These are phyloP conservation scores for Myopa testacea DNA, from an alignment of 2,888 invertebrate species.

Conservation along the genomic window DNA sequence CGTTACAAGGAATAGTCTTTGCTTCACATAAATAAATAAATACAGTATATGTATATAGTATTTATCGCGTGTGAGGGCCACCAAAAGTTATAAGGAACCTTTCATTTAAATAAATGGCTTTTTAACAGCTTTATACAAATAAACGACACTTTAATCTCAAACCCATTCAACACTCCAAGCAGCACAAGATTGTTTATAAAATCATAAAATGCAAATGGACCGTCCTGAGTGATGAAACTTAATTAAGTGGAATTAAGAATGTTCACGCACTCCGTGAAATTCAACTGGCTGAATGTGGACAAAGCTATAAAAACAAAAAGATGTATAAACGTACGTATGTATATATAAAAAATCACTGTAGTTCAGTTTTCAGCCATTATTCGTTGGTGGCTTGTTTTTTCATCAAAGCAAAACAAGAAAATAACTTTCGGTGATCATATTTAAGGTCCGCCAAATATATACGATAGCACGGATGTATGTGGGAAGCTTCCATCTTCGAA, in stretches of 20 bases:
- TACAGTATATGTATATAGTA: no score
- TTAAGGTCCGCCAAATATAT: not conserved
- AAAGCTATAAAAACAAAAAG: not conserved
- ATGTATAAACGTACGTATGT: not conserved
- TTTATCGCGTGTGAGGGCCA: no score
- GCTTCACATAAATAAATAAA: no score
- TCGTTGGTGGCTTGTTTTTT: no score
- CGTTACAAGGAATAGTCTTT: no score
- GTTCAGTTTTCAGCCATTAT: not conserved
- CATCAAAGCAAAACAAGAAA: not conserved
- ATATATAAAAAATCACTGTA: not conserved
- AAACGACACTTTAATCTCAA: not conserved
- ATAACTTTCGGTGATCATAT: not conserved
- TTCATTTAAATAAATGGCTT: no score
- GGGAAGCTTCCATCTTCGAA: not conserved
- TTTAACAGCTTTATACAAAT: no score
- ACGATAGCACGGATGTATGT: not conserved
- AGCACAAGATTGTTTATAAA: constrained; percentile 1
- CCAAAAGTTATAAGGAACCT: no score
- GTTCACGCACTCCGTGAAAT: not conserved
- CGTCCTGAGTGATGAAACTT: constrained; percentile 9
- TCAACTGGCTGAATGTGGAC: not conserved
- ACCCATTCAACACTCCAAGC: not conserved
- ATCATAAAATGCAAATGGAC: constrained; percentile 13
- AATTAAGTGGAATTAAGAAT: constrained; percentile 6